Percentiles rank a stretch among this genome's conserved stretches.
phyloP scores from a whole-genome alignment of 2,113 vertebrate species.

The Campylomormyrus tamandua region DNA sequence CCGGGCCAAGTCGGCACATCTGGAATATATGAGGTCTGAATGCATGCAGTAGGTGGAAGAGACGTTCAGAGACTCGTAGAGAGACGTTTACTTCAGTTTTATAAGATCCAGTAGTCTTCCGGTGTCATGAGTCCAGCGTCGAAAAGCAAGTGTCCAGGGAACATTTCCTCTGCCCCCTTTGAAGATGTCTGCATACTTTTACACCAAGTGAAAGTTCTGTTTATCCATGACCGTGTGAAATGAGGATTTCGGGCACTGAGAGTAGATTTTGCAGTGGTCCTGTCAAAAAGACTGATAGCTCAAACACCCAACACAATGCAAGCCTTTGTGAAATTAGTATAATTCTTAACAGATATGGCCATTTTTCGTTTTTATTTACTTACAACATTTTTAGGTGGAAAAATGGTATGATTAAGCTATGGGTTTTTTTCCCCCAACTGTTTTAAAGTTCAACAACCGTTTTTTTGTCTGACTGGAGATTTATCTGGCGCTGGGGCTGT shows the following conservation, averaged over 20 bases:
- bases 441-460: neutral
- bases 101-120: constrained; percentile 53
- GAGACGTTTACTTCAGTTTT: constrained; percentile 56
- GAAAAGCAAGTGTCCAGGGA: constrained; percentile 34
- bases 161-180: constrained; percentile 42
- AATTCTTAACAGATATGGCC: neutral
- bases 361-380: neutral
- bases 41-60: constrained; percentile 68
- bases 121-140: constrained; percentile 40
- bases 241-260: neutral
- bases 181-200: neutral
- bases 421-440: constrained; percentile 31
- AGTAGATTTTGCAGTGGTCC: neutral
- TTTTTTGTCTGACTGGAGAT: neutral
- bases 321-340: neutral
- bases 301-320: neutral
- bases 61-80: constrained; percentile 62
- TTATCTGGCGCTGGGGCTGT: neutral
- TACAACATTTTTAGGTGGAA: neutral
- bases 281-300: neutral
- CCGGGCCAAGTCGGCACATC: constrained; percentile 64
- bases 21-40: constrained; percentile 71
- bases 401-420: constrained; percentile 39
- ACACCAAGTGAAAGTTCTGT: neutral
- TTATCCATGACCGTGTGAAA: neutral